Conservation (phyloP, 1,140 invertebrate species). For the Lepidotrigona ventralis region DNA sequence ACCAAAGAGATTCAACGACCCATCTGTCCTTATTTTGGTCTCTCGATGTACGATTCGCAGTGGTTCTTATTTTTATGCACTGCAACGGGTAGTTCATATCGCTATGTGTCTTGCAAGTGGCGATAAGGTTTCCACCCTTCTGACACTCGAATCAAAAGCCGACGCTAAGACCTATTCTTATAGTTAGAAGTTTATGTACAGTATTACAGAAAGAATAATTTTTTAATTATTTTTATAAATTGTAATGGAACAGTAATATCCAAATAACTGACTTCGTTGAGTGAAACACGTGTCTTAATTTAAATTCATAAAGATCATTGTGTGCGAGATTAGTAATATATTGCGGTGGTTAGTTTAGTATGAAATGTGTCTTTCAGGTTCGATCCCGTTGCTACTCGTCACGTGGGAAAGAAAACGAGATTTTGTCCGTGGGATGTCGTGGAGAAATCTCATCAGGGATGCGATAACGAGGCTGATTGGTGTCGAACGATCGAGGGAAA, state of each 20-base stretch:
- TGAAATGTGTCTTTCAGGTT: not conserved
- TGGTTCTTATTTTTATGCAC: slow-evolving; percentile 75
- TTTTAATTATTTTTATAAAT: not conserved
- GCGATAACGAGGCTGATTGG: slow-evolving; percentile 43
- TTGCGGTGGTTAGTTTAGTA: not conserved
- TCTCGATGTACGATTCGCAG: slow-evolving; percentile 63
- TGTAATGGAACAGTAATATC: too few relatives aligned
- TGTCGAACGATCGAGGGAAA: slow-evolving; percentile 24
- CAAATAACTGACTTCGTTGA: not conserved
- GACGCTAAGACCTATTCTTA: not conserved
- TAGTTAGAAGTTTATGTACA: not conserved
- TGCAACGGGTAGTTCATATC: slow-evolving; percentile 66
- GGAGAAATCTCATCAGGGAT: slow-evolving; percentile 37
- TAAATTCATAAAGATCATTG: not conserved
- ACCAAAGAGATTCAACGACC: slow-evolving; percentile 53
- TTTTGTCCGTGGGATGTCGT: slow-evolving; percentile 44
- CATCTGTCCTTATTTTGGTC: slow-evolving; percentile 67
- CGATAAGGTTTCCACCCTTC: slow-evolving; percentile 2
- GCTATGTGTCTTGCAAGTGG: slow-evolving; percentile 37
- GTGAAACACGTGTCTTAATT: not conserved
- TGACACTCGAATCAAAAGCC: not conserved
- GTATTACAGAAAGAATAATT: not conserved
- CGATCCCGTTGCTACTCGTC: not conserved
- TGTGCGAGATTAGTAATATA: not conserved
- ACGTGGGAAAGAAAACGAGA: slow-evolving; percentile 64